These are phyloP conservation scores for Pseudomyrmex dendroicus DNA, from an alignment of 1,140 invertebrate genomes.

Conservation along the genomic window DNA sequence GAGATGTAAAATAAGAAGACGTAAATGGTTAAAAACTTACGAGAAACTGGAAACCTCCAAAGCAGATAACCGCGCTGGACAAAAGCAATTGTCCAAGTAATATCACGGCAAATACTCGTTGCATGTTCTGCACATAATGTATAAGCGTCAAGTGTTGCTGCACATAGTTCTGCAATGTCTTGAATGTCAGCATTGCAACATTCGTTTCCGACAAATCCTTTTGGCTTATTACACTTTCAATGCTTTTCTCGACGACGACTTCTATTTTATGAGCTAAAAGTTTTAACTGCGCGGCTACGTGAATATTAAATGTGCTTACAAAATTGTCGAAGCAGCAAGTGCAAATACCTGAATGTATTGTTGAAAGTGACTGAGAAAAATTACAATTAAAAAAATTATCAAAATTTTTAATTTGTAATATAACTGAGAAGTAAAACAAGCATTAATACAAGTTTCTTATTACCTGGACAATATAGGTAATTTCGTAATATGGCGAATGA, in stretches of 20 bases:
- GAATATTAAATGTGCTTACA: conserved; percentile 67
- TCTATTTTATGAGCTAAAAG: conserved; percentile 64
- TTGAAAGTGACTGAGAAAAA: conserved; percentile 55
- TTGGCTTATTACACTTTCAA: neutral
- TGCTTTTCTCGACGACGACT: conserved; percentile 17
- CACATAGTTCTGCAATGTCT: conserved; percentile 53
- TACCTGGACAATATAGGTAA: conserved; percentile 67
- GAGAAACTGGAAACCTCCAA: conserved; percentile 67
- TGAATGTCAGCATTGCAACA: neutral
- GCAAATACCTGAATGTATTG: conserved; percentile 61
- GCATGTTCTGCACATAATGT: conserved; percentile 51
- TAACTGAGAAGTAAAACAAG: neutral
- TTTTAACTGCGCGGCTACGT: conserved; percentile 68
- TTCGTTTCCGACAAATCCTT: conserved; percentile 1
- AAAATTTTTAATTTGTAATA: neutral
- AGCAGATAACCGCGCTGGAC: conserved; percentile 69
- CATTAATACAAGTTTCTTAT: neutral
- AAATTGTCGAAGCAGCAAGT: conserved; percentile 73
- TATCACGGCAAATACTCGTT: conserved; percentile 61
- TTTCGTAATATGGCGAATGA: conserved; percentile 65
- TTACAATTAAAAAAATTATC: neutral
- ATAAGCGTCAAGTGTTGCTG: conserved; percentile 60
- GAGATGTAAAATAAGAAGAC: neutral
- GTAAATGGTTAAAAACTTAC: conserved; percentile 29
- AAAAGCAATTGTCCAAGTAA: conserved; percentile 65